phyloP scores from a whole-genome alignment of 1,140 invertebrate genomes.

The Eueides isabella region DNA sequence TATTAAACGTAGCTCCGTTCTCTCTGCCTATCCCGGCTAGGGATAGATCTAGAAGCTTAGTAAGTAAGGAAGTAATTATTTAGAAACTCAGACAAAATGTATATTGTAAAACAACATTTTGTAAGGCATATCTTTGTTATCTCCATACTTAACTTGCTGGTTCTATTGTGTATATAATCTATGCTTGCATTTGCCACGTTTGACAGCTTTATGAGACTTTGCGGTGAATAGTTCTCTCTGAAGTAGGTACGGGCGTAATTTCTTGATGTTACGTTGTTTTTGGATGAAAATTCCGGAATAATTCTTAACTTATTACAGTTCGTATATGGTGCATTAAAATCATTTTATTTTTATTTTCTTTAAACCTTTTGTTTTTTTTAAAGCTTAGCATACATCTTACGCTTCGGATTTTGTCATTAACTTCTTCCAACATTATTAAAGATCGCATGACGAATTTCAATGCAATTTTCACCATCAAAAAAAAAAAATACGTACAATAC shows the following conservation, averaged over 20 bases:
- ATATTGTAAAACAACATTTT: background rate
- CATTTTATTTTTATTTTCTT: too few species aligned
- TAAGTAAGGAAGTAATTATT: background rate
- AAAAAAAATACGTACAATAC: too few species aligned
- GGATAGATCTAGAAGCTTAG: background rate
- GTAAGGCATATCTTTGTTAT: background rate
- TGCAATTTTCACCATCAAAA: too few species aligned
- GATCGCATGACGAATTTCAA: too few species aligned
- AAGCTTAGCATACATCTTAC: too few species aligned
- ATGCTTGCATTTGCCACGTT: conserved; percentile 34
- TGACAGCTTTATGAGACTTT: conserved; percentile 40
- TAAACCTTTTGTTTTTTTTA: too few species aligned
- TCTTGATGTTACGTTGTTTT: background rate
- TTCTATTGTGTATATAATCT: conserved; percentile 36
- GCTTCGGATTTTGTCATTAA: too few species aligned
- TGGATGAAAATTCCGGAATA: background rate
- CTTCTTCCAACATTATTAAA: too few species aligned
- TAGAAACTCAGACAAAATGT: background rate
- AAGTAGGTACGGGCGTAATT: conserved; percentile 15
- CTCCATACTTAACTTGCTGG: background rate
- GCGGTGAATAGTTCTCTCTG: conserved; percentile 36
- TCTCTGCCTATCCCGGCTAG: background rate
- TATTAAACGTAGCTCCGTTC: too few species aligned
- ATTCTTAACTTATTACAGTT: too few species aligned
- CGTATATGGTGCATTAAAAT: too few species aligned